Conservation (phyloP, 2,113 vertebrate species). For the Leucoraja erinaceus region DNA sequence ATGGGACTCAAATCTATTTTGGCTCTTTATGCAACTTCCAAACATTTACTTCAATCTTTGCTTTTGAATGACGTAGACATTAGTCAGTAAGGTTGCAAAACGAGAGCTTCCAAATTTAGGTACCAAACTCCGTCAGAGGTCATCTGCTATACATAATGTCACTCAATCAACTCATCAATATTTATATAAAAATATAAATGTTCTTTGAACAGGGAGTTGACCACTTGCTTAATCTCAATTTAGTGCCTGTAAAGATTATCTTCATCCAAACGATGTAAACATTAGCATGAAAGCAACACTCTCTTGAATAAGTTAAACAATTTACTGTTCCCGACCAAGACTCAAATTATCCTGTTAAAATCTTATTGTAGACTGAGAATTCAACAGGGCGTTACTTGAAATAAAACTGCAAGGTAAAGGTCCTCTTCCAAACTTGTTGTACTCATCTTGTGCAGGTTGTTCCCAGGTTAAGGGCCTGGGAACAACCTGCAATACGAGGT, state of each 20-base stretch:
- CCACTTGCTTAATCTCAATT: background rate
- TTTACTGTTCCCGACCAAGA: background rate
- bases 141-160: background rate
- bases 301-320: background rate
- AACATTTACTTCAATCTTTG: background rate
- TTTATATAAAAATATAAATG: background rate
- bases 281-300: background rate
- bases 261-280: background rate
- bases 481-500: too few relatives aligned
- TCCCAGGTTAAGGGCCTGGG: too few relatives aligned
- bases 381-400: background rate
- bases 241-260: background rate
- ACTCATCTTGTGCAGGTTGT: too few relatives aligned
- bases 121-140: background rate
- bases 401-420: background rate
- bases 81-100: background rate
- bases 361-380: background rate
- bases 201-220: background rate
- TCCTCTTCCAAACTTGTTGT: too few relatives aligned
- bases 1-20: background rate
- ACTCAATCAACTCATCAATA: background rate
- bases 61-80: background rate
- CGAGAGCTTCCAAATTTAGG: too few relatives aligned
- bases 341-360: background rate
- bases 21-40: background rate